Percentiles rank a stretch among this genome's conserved stretches.
Conservation (phyloP, 2,113 vertebrate genomes). For the Corydoras sp. region DNA sequence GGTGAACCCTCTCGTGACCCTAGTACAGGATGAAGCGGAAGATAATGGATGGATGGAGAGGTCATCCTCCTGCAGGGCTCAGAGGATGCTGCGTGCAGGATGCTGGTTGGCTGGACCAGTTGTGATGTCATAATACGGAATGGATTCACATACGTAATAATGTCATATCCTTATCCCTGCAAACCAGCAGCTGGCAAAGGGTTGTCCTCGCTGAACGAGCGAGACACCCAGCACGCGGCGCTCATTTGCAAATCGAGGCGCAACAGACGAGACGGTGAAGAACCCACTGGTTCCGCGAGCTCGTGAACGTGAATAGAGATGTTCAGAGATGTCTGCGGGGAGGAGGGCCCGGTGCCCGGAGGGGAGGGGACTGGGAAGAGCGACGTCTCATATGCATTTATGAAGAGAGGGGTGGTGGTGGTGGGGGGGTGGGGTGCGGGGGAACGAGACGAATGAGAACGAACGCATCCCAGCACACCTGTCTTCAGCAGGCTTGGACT, state of each 20-base stretch:
- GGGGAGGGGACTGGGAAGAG: constrained; percentile 36
- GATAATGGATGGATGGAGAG: too few relatives aligned
- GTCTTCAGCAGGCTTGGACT: constrained; percentile 69
- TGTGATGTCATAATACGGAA: too few relatives aligned
- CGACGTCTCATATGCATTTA: constrained; percentile 69
- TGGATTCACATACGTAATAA: too few relatives aligned
- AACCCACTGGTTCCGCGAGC: constrained; percentile 67
- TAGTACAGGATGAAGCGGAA: too few relatives aligned
- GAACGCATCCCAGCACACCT: constrained; percentile 57
- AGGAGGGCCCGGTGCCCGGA: constrained; percentile 50
- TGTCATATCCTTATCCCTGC: too few relatives aligned
- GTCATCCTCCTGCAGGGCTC: too few relatives aligned
- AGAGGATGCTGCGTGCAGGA: too few relatives aligned
- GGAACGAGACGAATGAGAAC: constrained; percentile 35
- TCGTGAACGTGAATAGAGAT: constrained; percentile 73
- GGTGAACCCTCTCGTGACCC: too few relatives aligned
- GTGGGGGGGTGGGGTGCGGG: constrained; percentile 13
- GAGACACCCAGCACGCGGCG: constrained; percentile 47
- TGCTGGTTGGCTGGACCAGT: too few relatives aligned
- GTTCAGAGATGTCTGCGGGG: constrained; percentile 54
- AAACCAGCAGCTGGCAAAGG: constrained; percentile 33
- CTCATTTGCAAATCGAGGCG: constrained; percentile 61
- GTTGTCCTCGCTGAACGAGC: constrained; percentile 20
- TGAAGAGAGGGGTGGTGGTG: constrained; percentile 42
- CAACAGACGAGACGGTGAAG: constrained; percentile 56